Percentiles rank a stretch among this genome's conserved stretches.
phyloP scores from a whole-genome alignment of 2,888 invertebrate species.

The Ormyrus thymus region DNA sequence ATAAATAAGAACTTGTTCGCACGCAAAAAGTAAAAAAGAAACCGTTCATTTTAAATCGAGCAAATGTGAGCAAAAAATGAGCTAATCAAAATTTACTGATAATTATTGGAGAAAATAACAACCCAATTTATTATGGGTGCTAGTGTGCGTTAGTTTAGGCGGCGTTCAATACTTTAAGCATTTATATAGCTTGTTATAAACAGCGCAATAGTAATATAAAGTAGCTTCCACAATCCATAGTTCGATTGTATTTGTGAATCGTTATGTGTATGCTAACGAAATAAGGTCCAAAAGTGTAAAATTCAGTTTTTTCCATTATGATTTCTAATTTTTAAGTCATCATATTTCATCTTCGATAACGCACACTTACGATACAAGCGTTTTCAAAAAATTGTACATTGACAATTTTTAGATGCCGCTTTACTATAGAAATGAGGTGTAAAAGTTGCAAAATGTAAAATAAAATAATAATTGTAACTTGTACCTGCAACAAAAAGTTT shows the following conservation, averaged over 20 bases:
- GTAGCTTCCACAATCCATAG: constrained; percentile 56
- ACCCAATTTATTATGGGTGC: constrained; percentile 47
- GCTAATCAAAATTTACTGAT: constrained; percentile 55
- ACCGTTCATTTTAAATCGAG: constrained; percentile 30
- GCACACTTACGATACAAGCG: constrained; percentile 21
- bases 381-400: neutral
- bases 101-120: constrained; percentile 38
- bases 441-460: constrained; percentile 32
- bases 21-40: constrained; percentile 13
- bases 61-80: constrained; percentile 29
- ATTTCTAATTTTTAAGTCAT: constrained; percentile 25
- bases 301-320: neutral
- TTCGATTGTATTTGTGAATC: constrained; percentile 52
- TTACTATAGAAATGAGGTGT: constrained; percentile 41
- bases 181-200: constrained; percentile 55
- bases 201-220: constrained; percentile 54
- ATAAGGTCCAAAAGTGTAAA: constrained; percentile 15
- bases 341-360: constrained; percentile 8
- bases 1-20: constrained; percentile 43
- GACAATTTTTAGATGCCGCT: neutral
- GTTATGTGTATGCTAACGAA: constrained; percentile 45
- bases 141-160: constrained; percentile 54
- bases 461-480: constrained; percentile 46
- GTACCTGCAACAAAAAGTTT: constrained; percentile 40
- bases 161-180: constrained; percentile 54